Conservation (phyloP, 2,113 vertebrate species). For the Paralichthys olivaceus region DNA sequence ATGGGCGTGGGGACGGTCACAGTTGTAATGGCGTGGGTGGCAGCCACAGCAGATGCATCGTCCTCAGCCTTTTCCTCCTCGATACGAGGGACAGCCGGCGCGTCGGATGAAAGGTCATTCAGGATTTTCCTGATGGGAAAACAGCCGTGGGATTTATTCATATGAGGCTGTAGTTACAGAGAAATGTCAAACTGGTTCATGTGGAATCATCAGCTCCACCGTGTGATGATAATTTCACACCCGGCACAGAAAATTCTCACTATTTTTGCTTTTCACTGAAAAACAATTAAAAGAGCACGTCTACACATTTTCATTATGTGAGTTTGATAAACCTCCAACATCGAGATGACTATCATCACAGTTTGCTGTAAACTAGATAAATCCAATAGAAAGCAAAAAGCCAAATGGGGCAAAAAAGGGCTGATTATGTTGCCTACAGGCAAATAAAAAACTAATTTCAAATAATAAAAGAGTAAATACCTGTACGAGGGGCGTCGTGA, state of each 20-base stretch:
- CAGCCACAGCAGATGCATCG: slow-evolving; percentile 77
- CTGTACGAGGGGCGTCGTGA: slow-evolving; percentile 97
- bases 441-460: too few species aligned
- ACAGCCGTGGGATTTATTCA: not conserved
- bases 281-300: not conserved
- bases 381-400: too few species aligned
- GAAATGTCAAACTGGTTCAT: not conserved
- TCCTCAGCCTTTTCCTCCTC: slow-evolving; percentile 98
- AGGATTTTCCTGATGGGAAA: slow-evolving; percentile 92
- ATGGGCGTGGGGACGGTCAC: slow-evolving; percentile 97
- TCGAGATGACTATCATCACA: too few species aligned
- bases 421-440: too few species aligned
- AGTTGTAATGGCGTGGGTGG: slow-evolving; percentile 91
- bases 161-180: not conserved
- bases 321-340: too few species aligned
- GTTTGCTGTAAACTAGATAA: too few species aligned
- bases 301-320: too few species aligned
- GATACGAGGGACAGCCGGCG: slow-evolving; percentile 94
- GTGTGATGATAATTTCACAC: not conserved
- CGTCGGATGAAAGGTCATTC: slow-evolving; percentile 97
- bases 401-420: too few species aligned
- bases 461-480: slow-evolving; percentile 64
- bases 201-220: too few species aligned
- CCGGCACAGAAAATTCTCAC: not conserved
- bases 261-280: not conserved